These are phyloP conservation scores for Hemaris fuciformis DNA, from an alignment of 2,888 invertebrate genomes.

Conservation along the genomic window DNA sequence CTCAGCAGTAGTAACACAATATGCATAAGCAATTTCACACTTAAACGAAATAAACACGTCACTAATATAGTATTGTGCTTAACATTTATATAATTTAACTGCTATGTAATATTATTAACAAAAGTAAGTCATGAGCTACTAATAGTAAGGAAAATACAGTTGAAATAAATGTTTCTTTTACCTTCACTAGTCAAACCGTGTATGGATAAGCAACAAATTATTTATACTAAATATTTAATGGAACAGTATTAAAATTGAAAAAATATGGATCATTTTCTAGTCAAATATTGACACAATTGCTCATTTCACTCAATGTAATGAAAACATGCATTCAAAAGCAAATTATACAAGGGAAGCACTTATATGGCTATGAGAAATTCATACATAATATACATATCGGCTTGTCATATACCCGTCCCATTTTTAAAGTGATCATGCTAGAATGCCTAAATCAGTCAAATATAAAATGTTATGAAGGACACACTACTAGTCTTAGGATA, in stretches of 20 bases:
- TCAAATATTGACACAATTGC: not conserved
- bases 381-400: not conserved
- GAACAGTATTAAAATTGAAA: too few relatives aligned
- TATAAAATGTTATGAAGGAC: not conserved
- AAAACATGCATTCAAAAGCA: not conserved
- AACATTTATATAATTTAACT: not conserved
- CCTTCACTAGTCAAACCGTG: too few relatives aligned
- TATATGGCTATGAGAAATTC: not conserved
- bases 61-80: conserved; percentile 8
- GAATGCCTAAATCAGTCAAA: not conserved
- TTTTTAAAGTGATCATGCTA: not conserved
- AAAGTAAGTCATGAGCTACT: not conserved
- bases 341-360: not conserved
- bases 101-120: not conserved
- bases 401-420: not conserved
- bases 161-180: too few relatives aligned
- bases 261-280: not conserved
- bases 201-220: too few relatives aligned
- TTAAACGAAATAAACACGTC: conserved; percentile 18
- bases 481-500: not conserved
- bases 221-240: too few relatives aligned
- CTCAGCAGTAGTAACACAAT: conserved; percentile 61
- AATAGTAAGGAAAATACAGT: not conserved
- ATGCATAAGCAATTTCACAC: conserved; percentile 28
- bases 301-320: not conserved